These are phyloP conservation scores for Danio albolineatus DNA, from an alignment of 2,797 vertebrate species.

Conservation along the genomic window DNA sequence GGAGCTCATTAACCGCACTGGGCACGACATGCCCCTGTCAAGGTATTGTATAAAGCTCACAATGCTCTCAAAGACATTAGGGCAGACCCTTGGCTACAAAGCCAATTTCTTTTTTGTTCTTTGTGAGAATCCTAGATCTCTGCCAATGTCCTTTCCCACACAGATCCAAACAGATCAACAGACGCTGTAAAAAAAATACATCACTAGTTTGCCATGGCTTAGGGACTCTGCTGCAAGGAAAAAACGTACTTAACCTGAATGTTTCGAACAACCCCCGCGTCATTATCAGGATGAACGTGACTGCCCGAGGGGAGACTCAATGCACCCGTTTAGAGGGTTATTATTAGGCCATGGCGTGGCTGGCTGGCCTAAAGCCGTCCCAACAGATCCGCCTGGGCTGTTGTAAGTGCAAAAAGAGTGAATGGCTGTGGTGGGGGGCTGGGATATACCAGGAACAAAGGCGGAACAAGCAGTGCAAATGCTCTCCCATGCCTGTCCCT, in stretches of 20 bases:
- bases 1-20: constrained; percentile 48
- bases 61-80: constrained; percentile 36
- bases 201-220: constrained; percentile 62
- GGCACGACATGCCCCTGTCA: constrained; percentile 35
- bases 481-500: constrained; percentile 38
- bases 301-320: constrained; percentile 75
- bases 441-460: constrained; percentile 52
- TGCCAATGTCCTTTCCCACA: constrained; percentile 29
- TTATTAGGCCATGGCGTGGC: constrained; percentile 73
- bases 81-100: constrained; percentile 30
- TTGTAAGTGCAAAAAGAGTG: constrained; percentile 60
- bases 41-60: constrained; percentile 37
- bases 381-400: constrained; percentile 63
- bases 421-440: constrained; percentile 42
- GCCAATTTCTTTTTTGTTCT: constrained; percentile 44
- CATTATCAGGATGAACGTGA: constrained; percentile 71
- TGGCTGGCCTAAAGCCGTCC: constrained; percentile 62
- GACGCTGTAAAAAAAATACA: constrained; percentile 14
- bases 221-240: constrained; percentile 70
- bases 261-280: constrained; percentile 34
- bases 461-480: constrained; percentile 48
- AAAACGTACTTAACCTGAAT: constrained; percentile 60
- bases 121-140: constrained; percentile 40
- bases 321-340: constrained; percentile 77
- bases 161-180: constrained; percentile 1